Evolutionary conservation across 2,797 vertebrate species (phyloP), one percentile per base, ranked within the genome.

Genomic region (Pelodytes ibericus): DNA sequence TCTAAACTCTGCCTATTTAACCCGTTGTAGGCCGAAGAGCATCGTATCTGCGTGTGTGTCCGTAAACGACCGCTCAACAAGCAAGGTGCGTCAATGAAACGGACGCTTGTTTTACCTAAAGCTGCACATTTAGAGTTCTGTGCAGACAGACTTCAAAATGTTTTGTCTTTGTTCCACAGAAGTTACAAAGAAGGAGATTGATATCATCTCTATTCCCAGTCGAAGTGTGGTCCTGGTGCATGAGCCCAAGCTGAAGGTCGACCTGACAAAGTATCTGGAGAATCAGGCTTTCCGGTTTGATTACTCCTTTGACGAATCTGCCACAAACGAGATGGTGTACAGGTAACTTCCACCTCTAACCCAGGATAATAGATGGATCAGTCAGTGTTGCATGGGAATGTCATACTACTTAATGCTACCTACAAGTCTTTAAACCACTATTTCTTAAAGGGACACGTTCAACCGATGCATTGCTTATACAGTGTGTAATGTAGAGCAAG

Each of bases 211-310:
- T 31, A 81, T 99, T 68, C 95, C 93, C 0, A 97, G 94, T 74
- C 96, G 93, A 51, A 92, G 91, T 73, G 68, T 87, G 9, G 84
- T 99, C 69, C 80, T 99, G 18, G 94, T 99, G 49, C 98, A 99
- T 13, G 97, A 99, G 80, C 96, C 97, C 49, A 99, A 97, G 82
- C 91, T 95, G 69, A 99, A 99, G 82, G 95, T 99, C 84, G 97
- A 99, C 82, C 91, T 99, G 47, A 99, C 97, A 3, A 99, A 98
- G 85, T 99, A 96, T 80, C 86, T 99, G 74, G 97, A 99, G 61
- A 98, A 96, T 77, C 97, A 99, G 77, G 49, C 87, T 0, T 99
- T 99, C 86, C 91, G 92, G 84, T 99, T 99, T 84, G 97, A 99
- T 84, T 98, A 94, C 71, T 94, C 95, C 2, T 99, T 99, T 76